Evolutionary conservation across 2,888 invertebrate species (phyloP), one percentile per base, ranked within the genome.

Genomic region (Cremastobaeus sp.): DNA sequence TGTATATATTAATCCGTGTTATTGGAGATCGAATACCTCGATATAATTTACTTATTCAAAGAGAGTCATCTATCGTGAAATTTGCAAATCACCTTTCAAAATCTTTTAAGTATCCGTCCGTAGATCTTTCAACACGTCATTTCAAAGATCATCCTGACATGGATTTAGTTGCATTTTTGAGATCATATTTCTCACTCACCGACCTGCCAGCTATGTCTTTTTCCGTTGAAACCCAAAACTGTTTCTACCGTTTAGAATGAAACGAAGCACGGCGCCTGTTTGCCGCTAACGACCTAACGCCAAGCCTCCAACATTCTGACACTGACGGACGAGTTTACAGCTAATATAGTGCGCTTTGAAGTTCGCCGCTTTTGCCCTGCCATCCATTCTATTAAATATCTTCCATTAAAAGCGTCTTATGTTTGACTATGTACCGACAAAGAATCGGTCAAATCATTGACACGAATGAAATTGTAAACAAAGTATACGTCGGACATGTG

Each of bases 261-360:
- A 74, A 52, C 70, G 70, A 60, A 59, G 74, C 71, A 71, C 77
- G 83, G 84, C 81, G 82, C 65, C 65, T 65, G 65, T 55, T 55
- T 47, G 64, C 81, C 80, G 82, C 83, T 85, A 85, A 85, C 85
- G 83, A 83, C 82, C 81, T 82, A 81, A 82, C 82, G 81, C 82
- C 84, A 69, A 78, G 78, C 80, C 81, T 80, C 81, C 81, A 79
- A 83, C 84, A 81, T 84, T 81, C 82, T 82, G 86, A 86, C 86
- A 82, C 85, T 86, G 86, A 86, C 85, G 84, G 84, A 86, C 86
- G 85, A 84, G 85, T 86, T 85, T 82, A 84, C 84, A 82, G 86
- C 85, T 86, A 86, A 86, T 86, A 84, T 80, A 82, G 81, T 80
- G 76, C 55, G 77, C 84, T 86, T 86, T 86, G 84, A 86, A 81